Percentiles rank a stretch among this genome's conserved stretches.
phyloP scores from a whole-genome alignment of 2,888 invertebrate species.

The Brenthis ino region DNA sequence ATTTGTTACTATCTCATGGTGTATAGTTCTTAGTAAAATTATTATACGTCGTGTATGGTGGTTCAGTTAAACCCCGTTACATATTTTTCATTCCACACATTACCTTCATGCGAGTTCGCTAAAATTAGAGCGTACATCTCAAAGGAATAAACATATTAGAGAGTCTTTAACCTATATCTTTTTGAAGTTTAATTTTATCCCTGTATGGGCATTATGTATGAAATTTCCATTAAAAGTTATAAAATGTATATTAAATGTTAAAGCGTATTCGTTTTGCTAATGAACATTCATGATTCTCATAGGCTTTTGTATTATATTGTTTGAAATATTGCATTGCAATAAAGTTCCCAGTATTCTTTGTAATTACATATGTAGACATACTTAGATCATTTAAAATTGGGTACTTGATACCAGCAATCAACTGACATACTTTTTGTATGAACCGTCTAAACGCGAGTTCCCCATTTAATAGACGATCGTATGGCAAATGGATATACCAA shows the following conservation, averaged over 20 bases:
- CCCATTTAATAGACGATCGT: too few species aligned
- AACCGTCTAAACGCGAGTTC: too few species aligned
- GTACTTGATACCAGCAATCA: neutral
- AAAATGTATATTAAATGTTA: too few species aligned
- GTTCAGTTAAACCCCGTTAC: neutral
- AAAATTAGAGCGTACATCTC: slow-evolving; percentile 24
- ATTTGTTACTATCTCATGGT: too few species aligned
- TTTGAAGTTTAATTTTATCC: slow-evolving; percentile 8
- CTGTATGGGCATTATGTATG: neutral
- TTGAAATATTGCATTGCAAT: neutral
- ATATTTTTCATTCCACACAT: slow-evolving; percentile 26
- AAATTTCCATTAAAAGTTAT: too few species aligned
- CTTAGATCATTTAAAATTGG: neutral
- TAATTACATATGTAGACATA: neutral
- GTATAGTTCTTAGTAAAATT: too few species aligned
- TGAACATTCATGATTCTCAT: neutral
- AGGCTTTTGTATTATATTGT: neutral
- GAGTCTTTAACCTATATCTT: slow-evolving; percentile 35
- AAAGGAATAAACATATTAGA: slow-evolving; percentile 31
- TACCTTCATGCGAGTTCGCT: slow-evolving; percentile 25
- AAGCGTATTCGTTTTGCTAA: too few species aligned
- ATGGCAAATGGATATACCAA: too few species aligned
- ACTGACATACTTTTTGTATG: too few species aligned
- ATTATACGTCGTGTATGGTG: neutral
- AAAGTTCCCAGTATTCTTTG: slow-evolving; percentile 3